These are phyloP conservation scores for Zoanthus sociatus DNA, from an alignment of 92 coral and sea anemone genomes.

Conservation along the genomic window DNA sequence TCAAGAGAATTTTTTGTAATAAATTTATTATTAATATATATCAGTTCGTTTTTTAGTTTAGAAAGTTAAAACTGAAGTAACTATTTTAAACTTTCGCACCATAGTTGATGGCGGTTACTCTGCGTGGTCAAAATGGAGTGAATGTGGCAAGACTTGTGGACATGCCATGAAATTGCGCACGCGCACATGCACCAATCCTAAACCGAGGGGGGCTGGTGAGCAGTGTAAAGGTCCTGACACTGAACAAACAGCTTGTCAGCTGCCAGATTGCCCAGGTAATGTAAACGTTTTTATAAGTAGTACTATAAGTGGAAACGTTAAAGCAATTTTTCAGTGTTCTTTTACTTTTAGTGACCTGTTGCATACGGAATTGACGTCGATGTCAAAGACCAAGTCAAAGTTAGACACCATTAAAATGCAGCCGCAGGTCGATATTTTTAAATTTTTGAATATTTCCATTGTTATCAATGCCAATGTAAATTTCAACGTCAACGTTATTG, in stretches of 20 bases:
- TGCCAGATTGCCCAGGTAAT: constrained; percentile 38
- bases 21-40: neutral
- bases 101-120: constrained; percentile 44
- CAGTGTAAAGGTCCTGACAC: constrained; percentile 17
- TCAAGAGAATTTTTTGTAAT: too few species aligned
- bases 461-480: too few species aligned
- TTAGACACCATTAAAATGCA: too few species aligned
- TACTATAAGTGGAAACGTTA: too few species aligned
- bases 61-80: neutral
- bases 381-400: too few species aligned
- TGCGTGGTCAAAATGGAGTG: constrained; percentile 22
- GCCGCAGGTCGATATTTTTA: too few species aligned
- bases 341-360: too few species aligned
- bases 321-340: too few species aligned
- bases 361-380: too few species aligned
- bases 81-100: neutral
- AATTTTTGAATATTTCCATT: too few species aligned
- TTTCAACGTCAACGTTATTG: too few species aligned
- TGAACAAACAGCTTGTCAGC: constrained; percentile 3
- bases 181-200: constrained; percentile 26
- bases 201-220: constrained; percentile 36
- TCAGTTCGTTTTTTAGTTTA: neutral
- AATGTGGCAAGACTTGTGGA: constrained; percentile 42
- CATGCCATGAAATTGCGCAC: constrained; percentile 2
- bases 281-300: too few species aligned